phyloP scores from a whole-genome alignment of 64 coral and sea anemone species.

The Actinia equina region DNA sequence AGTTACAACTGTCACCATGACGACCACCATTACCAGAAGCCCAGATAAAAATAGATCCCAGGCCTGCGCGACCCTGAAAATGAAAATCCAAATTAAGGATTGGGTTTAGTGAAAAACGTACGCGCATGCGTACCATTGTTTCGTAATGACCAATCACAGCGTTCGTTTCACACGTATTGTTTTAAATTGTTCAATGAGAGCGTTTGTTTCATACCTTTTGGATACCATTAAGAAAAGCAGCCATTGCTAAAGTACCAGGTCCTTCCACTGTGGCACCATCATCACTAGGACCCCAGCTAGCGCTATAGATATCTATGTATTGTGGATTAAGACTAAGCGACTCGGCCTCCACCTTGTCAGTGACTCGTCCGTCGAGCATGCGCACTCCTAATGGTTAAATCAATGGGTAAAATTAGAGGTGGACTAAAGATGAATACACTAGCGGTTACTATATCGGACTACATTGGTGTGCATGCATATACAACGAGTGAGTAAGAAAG shows the following conservation, averaged over 20 bases:
- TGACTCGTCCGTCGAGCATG: conserved; percentile 98
- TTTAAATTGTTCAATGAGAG: background rate
- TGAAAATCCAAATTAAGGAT: too few relatives aligned
- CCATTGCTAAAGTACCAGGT: conserved; percentile 89
- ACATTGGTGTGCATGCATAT: too few relatives aligned
- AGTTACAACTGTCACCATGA: conserved; percentile 96
- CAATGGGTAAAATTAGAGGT: background rate
- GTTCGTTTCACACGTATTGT: background rate
- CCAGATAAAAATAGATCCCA: conserved; percentile 96
- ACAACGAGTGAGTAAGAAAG: too few relatives aligned
- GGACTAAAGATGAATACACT: too few relatives aligned
- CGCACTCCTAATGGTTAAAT: conserved; percentile 67
- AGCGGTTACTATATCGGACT: too few relatives aligned
- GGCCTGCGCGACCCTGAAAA: conserved; percentile 76
- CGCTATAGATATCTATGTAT: conserved; percentile 95
- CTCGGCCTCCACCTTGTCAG: conserved; percentile 97
- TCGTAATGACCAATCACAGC: background rate
- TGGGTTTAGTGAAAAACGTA: too few relatives aligned
- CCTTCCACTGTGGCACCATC: conserved; percentile 95
- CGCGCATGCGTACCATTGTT: too few relatives aligned
- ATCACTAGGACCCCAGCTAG: conserved; percentile 98
- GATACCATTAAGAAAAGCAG: conserved; percentile 96
- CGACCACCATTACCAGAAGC: conserved; percentile 97
- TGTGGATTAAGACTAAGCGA: conserved; percentile 98
- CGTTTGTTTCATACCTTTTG: conserved; percentile 55